Base-by-base conservation (phyloP, 2,888 invertebrate genomes). In the Eupithecia dodoneata region DNA sequence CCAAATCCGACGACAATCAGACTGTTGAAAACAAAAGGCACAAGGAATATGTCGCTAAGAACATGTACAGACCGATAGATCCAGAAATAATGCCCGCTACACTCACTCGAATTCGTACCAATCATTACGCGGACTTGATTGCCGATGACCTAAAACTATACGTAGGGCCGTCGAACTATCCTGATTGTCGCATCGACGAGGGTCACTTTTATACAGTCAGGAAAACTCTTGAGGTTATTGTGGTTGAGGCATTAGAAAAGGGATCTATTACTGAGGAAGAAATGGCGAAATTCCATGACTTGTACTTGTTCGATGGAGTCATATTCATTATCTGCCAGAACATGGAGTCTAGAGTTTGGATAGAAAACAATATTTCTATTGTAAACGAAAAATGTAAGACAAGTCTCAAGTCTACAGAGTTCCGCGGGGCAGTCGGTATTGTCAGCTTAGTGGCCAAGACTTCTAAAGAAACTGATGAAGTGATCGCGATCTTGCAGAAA, bases 391-490 rank as follows among this genome's bases (percentile, higher is more conserved):
- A 82, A 72, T 73, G 93, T 45, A 82, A 88, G 55, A 82, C 87
- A 0, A 86, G 86, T 78, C 83, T 94, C 2, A 93, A 92, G 81
- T 86, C 90, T 0, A 94, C 94, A 0, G 94, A 94, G 77, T 94
- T 92, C 76, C 87, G 94, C n/a, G 94, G 94, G 0, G 93, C 93
- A 0, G 94, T 94, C 0, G 94, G 94, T 0, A 94, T 94, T 12
- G 85, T 94, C 13, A 94, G 90, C 73, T 92, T 94, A 91, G 79
- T 86, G 4, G 86, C 91, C 0, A 90, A 89, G 78, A 90, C 92
- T 0, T 84, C 86, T 0, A 91, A 87, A 81, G 86, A 87, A 5
- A 87, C 90, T 0, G 90, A 93, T 44, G 91, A 91, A 18, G 88
- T 94, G 0, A 91, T 94, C 41, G 79, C 81, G 0, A 84, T 85